These are phyloP conservation scores for Lophotis ruficrista DNA, from an alignment of 2,113 vertebrate genomes.

Conservation along the genomic window DNA sequence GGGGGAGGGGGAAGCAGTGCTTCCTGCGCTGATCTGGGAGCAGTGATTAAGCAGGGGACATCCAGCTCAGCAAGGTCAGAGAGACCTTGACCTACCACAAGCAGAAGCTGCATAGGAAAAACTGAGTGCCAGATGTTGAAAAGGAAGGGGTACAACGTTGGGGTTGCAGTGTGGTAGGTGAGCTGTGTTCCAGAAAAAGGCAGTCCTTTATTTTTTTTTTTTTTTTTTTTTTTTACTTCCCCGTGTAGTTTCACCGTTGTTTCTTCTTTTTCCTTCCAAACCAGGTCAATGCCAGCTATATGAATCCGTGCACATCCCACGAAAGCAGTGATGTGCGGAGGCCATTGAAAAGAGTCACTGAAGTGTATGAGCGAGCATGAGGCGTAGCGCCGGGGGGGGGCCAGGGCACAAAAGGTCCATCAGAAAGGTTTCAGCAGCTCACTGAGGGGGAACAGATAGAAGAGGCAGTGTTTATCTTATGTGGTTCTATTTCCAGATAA, in stretches of 20 bases:
- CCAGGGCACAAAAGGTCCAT: background rate
- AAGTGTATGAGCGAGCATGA: background rate
- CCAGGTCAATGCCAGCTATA: background rate
- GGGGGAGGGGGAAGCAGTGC: background rate
- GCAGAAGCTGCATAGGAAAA: background rate
- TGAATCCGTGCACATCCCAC: background rate
- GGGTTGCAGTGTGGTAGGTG: background rate
- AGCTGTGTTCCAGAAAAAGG: background rate
- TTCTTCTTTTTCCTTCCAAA: background rate
- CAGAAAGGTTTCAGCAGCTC: background rate
- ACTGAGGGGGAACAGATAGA: background rate
- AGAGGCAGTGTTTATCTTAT: background rate
- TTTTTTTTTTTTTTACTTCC: background rate
- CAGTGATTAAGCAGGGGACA: background rate
- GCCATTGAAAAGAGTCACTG: background rate
- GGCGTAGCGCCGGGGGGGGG: accelerated
- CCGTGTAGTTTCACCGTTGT: background rate
- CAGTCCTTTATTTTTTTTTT: background rate
- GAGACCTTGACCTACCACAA: background rate
- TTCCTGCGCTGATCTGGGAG: background rate
- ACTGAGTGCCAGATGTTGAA: background rate
- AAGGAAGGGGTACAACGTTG: background rate
- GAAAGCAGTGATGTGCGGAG: background rate
- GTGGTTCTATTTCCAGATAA: background rate
- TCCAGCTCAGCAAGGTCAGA: background rate